Base-by-base conservation (phyloP, 2,113 vertebrate species). In the Callopanchax toddi region DNA sequence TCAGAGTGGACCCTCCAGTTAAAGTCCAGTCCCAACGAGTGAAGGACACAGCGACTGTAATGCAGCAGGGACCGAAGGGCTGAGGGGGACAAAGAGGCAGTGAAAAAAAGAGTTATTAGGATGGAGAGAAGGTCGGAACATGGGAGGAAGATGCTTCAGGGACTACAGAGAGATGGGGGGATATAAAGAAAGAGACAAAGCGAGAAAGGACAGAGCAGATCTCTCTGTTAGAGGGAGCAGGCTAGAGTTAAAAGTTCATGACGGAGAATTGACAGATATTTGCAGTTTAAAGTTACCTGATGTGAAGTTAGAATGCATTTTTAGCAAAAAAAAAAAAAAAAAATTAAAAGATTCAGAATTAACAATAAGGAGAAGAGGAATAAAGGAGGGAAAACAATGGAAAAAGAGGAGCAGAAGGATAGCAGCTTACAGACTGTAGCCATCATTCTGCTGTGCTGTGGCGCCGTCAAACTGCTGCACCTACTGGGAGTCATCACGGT, bases 401-500 rank as follows among this genome's bases (percentile, higher is more conserved):
- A 92, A 53, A 91, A 83, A 86, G 88, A 88, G 4, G 63, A 93
- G 74, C 93, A 92, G 46, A 90, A 91, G 76, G 93, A 93, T 0
- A 95, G 82, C 46, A 94, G 95, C 40, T 91, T 96, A 5, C 94
- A 94, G 32, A 92, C 95, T 3, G 46, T 97, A 72, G 94, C 92
- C 22, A 93, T 96, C 80, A 91, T 95, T 70, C 86, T 96, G 84
- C 81, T 96, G 80, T 81, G 95, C 67, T 97, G 93, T 75, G 94
- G 92, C 43, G 93, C 93, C 53, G 79, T 96, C 78, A 97, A 96
- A 92, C 92, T 97, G 82, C 86, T 97, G 87, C 95, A 96, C 83
- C 91, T 93, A 13, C 90, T 97, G 4, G 94, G 95, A 85, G 91
- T 97, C 82, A 95, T 97, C 89, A 89, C 89, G 67, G 92, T 94